These are phyloP conservation scores for Gryon sp. DNA, from an alignment of 1,140 invertebrate species.

Conservation along the genomic window DNA sequence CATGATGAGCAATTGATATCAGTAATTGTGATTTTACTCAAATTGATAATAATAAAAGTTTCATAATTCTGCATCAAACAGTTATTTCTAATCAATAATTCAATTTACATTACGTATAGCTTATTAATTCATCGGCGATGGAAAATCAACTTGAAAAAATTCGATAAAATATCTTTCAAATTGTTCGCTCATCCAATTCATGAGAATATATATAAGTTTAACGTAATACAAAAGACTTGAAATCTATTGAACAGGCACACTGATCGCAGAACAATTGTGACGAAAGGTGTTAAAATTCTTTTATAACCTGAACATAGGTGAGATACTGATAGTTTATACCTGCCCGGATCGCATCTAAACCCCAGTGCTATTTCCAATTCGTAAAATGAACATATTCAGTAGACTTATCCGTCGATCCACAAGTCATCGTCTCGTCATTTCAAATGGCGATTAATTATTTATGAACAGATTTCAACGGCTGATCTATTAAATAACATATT, in stretches of 20 bases:
- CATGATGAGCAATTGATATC: constrained; percentile 8
- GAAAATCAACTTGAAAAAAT: too few relatives aligned
- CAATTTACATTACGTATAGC: background rate
- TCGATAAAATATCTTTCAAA: background rate
- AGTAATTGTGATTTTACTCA: constrained; percentile 10
- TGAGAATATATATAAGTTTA: background rate
- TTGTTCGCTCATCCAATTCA: too few relatives aligned
- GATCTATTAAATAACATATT: constrained; percentile 6
- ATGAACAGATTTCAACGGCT: constrained; percentile 5
- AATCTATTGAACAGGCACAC: constrained; percentile 4
- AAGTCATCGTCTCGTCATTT: constrained; percentile 41
- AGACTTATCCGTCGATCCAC: constrained; percentile 26
- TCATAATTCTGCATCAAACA: constrained; percentile 14
- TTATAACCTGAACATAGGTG: constrained; percentile 10
- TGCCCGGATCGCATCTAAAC: constrained; percentile 19
- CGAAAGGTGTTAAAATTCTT: constrained; percentile 21
- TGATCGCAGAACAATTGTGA: constrained; percentile 16
- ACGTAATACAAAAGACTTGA: background rate
- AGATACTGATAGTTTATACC: constrained; percentile 20
- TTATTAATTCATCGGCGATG: constrained; percentile 28
- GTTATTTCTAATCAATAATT: constrained; percentile 30
- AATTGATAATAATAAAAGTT: constrained; percentile 7
- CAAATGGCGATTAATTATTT: constrained; percentile 22
- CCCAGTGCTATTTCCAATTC: constrained; percentile 30
- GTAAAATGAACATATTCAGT: constrained; percentile 34